These are phyloP conservation scores for Hypolimnas misippus DNA, from an alignment of 2,888 invertebrate genomes.

Conservation along the genomic window DNA sequence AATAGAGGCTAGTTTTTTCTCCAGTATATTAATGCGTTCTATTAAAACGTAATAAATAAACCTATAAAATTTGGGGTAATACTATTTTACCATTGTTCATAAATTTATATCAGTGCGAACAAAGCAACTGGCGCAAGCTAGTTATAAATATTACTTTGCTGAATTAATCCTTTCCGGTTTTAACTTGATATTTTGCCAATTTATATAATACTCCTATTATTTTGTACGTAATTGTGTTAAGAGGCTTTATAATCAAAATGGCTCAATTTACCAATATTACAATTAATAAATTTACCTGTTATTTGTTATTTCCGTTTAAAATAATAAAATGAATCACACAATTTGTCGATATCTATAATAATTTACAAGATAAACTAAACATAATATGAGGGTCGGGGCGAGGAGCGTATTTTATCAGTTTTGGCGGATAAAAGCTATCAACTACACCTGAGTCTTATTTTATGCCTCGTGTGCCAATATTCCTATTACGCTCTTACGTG, in stretches of 20 bases:
- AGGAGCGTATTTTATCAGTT: conserved; percentile 76
- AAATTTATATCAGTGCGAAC: not conserved
- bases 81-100: no score
- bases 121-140: not conserved
- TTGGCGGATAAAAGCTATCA: conserved; percentile 79
- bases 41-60: no score
- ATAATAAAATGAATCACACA: not conserved
- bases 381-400: conserved; percentile 59
- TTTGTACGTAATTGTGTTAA: not conserved
- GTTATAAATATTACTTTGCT: not conserved
- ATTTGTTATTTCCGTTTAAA: no score
- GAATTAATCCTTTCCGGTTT: not conserved
- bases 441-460: conserved; percentile 81
- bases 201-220: not conserved
- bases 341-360: conserved; percentile 44
- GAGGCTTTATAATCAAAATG: not conserved
- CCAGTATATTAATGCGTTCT: no score
- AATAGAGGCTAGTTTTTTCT: no score
- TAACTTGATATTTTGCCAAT: not conserved
- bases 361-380: conserved; percentile 61
- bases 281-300: not conserved
- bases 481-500: conserved; percentile 55
- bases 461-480: conserved; percentile 77
- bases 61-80: no score
- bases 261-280: no score